A percentile compares a stretch with the other conserved stretches of the same genome.
phyloP scores from a whole-genome alignment of 2,797 vertebrate species.

The Anisognathus igniventris region DNA sequence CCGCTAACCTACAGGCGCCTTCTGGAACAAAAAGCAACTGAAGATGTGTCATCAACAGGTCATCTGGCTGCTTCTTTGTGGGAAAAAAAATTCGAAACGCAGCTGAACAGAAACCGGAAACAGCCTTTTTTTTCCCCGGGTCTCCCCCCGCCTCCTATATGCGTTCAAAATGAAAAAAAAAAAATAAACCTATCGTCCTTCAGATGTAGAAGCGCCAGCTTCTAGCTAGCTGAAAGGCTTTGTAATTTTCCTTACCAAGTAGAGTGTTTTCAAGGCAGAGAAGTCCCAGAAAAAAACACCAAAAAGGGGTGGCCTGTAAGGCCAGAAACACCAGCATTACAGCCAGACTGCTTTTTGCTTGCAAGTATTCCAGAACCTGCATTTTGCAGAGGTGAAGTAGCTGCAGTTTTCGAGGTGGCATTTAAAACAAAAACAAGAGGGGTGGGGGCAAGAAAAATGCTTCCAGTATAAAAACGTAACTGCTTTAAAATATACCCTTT shows the following conservation, averaged over 20 bases:
- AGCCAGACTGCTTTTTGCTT: neutral
- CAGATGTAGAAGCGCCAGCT: neutral
- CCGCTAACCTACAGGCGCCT: neutral
- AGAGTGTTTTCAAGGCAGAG: neutral
- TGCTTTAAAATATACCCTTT: neutral
- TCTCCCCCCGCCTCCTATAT: neutral
- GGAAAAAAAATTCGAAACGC: neutral
- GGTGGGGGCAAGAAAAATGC: accelerated
- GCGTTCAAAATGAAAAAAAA: neutral
- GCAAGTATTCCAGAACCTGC: neutral
- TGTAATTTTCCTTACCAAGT: neutral
- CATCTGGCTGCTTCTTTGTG: neutral
- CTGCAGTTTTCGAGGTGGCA: neutral
- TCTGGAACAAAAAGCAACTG: neutral
- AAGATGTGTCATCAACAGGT: conserved; percentile 23
- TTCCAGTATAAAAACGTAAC: neutral
- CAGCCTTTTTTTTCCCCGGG: neutral
- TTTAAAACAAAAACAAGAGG: neutral
- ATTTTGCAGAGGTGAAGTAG: neutral
- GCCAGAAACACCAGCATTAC: neutral
- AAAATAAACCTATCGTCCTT: neutral
- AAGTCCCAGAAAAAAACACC: neutral
- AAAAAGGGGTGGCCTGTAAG: neutral
- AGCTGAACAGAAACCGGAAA: conserved; percentile 41
- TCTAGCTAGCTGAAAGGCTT: neutral